Percentiles rank a stretch among this genome's conserved stretches.
These are phyloP conservation scores for Psammodynastes pulverulentus DNA, from an alignment of 2,113 vertebrate genomes.

Conservation along the genomic window DNA sequence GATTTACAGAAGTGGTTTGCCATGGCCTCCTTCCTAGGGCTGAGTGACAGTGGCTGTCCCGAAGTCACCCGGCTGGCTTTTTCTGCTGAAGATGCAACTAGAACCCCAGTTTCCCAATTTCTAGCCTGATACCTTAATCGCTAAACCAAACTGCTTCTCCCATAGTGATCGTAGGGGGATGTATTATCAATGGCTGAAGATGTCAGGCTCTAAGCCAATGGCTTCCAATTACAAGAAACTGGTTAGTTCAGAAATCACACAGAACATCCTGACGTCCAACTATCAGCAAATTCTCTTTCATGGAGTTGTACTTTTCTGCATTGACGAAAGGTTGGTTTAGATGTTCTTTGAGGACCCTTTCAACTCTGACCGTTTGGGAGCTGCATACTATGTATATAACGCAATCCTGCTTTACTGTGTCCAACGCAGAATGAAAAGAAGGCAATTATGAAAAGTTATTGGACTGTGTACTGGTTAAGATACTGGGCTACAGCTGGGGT, in stretches of 20 bases:
- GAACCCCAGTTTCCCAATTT: neutral
- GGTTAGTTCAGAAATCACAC: neutral
- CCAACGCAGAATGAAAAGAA: neutral
- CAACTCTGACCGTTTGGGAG: neutral
- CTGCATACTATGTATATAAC: neutral
- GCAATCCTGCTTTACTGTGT: neutral
- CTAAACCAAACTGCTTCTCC: neutral
- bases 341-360: neutral
- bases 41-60: neutral
- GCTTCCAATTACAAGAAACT: neutral
- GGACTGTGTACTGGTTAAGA: neutral
- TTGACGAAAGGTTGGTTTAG: neutral
- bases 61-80: neutral
- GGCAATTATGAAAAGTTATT: neutral
- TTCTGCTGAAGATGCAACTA: neutral
- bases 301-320: neutral
- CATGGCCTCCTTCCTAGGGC: neutral
- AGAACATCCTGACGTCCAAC: neutral
- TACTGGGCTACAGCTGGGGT: neutral
- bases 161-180: neutral
- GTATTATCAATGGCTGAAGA: neutral
- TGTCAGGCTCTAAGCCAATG: neutral
- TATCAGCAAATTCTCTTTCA: neutral
- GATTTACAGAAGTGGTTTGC: neutral
- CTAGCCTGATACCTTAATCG: neutral